Evolutionary conservation across 2,888 invertebrate genomes (phyloP), one percentile per base, ranked within the genome.

Genomic region (Hololepta plana): DNA sequence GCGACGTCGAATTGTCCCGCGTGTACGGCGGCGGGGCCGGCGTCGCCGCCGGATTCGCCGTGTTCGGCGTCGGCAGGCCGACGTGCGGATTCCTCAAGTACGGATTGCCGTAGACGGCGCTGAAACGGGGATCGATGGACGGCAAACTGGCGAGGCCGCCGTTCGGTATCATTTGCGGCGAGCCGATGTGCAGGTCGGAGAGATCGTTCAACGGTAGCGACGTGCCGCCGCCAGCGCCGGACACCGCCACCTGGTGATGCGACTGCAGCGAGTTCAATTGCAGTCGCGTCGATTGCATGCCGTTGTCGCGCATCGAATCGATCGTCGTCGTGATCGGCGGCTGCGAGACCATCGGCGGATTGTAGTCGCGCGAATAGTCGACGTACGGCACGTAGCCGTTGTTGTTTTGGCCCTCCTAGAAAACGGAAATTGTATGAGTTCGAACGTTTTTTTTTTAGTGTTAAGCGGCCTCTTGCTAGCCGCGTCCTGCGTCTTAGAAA

Each of bases 91-190:
- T 71, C 45, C 85, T 62, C 35, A 85, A 59, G 53, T 87, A 87
- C 2, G 87, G 87, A 54, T 88, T 88, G 29, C 82, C 81, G 45
- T 88, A 88, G 4, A 82, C 76, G 17, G 88, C 87, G 26, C 82
- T 84, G 51, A 79, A 88, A 36, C 85, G 62, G 2, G 85, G 84
- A 51, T 87, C 87, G 14, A 87, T 74, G 13, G 44, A 32, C 17
- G 17, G 17, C 17, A 17, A 17, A 17, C 17, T 35, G 28, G 29
- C 30, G 20, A 25, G 5, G 20, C 44, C 45, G 29, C 49, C 37
- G 24, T 45, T 45, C 35, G 51, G 53, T 26, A 53, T 44, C 34
- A 37, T 39, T 34, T 44, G 45, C 21, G 41, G 35, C 8, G 38
- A 35, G 7, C 36, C 36, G 36, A 49, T 38, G 35, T 50, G 50